A percentile compares a stretch with the other conserved stretches of the same genome.
These are phyloP conservation scores for Trachymyrmex septentrionalis DNA, from an alignment of 1,140 invertebrate genomes.

Conservation along the genomic window DNA sequence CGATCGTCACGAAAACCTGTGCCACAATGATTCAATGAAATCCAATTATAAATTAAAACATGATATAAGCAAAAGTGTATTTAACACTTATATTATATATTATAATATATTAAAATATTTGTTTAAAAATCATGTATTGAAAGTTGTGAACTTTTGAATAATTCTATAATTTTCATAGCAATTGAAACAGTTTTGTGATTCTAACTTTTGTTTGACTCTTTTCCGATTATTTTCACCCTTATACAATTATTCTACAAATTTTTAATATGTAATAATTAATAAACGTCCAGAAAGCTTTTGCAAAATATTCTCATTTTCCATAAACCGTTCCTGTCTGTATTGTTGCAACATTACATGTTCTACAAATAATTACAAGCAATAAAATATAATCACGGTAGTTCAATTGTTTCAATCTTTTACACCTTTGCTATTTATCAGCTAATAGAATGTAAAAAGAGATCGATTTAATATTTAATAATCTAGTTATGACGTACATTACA, in stretches of 20 bases:
- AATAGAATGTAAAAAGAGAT: too few relatives aligned
- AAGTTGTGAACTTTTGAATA: neutral
- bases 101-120: neutral
- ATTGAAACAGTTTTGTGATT: neutral
- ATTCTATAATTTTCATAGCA: neutral
- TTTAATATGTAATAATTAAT: neutral
- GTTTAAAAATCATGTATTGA: neutral
- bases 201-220: neutral
- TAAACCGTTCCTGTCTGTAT: neutral
- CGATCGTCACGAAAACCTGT: neutral
- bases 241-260: neutral
- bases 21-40: neutral
- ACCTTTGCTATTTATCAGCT: neutral
- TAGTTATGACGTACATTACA: too few relatives aligned
- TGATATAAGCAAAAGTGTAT: neutral
- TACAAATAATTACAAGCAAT: neutral
- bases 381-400: neutral
- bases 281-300: neutral
- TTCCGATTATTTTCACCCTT: neutral
- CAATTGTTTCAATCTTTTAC: conserved; percentile 4
- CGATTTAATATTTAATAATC: too few relatives aligned
- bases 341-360: neutral
- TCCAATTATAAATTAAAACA: neutral
- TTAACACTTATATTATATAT: neutral
- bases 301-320: neutral